These are phyloP conservation scores for Rhingia rostrata DNA, from an alignment of 2,888 invertebrate genomes.

Conservation along the genomic window DNA sequence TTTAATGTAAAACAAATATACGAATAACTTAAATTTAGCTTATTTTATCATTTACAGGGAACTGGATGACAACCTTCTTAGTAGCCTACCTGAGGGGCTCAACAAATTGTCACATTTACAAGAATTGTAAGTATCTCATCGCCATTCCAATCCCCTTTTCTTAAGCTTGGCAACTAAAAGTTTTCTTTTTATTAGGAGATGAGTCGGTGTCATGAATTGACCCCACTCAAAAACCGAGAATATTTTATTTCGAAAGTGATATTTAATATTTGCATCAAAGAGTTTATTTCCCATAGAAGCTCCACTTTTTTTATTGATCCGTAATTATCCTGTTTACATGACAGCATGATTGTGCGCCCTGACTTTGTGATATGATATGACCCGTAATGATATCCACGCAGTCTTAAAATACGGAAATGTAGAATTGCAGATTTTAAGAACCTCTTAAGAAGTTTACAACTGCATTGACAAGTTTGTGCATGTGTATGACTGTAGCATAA, in stretches of 20 bases:
- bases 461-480: not conserved
- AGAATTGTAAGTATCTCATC: constrained; percentile 90
- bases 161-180: too few species aligned
- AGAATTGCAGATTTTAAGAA: constrained; percentile 15
- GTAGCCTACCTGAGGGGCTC: constrained; percentile 90
- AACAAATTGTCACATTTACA: constrained; percentile 89
- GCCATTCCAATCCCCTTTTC: not conserved
- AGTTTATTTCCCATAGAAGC: constrained; percentile 1
- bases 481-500: constrained; percentile 14
- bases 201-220: not conserved
- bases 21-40: constrained; percentile 30
- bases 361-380: constrained; percentile 3
- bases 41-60: constrained; percentile 85
- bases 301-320: not conserved
- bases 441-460: constrained; percentile 1
- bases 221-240: not conserved
- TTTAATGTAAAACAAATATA: too few species aligned
- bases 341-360: constrained; percentile 8
- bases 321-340: constrained; percentile 52
- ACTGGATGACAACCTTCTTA: constrained; percentile 89
- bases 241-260: not conserved
- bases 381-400: constrained; percentile 25
- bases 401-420: constrained; percentile 49
- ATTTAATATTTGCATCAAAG: not conserved
- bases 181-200: not conserved